A percentile compares a stretch with the other conserved stretches of the same genome.
Conservation (phyloP, 2,113 vertebrate species). For the Bubo bubo region DNA sequence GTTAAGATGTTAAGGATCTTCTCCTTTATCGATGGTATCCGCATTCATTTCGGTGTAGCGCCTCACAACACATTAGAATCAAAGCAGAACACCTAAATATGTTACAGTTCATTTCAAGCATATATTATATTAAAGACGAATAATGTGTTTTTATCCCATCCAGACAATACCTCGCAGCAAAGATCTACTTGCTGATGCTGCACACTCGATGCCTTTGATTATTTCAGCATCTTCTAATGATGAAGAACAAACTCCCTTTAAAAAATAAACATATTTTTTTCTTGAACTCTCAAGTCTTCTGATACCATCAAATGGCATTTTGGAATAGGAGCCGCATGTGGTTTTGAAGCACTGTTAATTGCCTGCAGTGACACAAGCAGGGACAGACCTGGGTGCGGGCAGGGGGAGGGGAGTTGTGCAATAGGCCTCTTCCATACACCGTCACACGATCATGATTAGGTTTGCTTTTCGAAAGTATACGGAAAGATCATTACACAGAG, state of each 20-base stretch:
- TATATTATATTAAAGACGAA: background rate
- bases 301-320: constrained; percentile 9
- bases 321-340: background rate
- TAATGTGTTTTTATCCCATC: background rate
- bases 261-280: background rate
- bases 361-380: constrained; percentile 15
- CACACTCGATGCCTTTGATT: background rate
- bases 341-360: constrained; percentile 32
- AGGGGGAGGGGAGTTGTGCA: background rate
- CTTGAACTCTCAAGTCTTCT: background rate
- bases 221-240: background rate
- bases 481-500: background rate
- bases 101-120: background rate
- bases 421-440: background rate
- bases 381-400: background rate
- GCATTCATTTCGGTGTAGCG: background rate
- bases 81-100: constrained; percentile 20
- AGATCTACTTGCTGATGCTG: background rate
- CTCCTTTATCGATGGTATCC: background rate
- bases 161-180: background rate
- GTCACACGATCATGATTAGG: fast-evolving
- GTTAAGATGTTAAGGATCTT: constrained; percentile 18
- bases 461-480: background rate
- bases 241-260: background rate
- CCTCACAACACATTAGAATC: background rate